Percentiles rank a stretch among this genome's conserved stretches.
These are phyloP conservation scores for Lamellibrachia luymesi DNA, from an alignment of 1,140 invertebrate genomes.

Conservation along the genomic window DNA sequence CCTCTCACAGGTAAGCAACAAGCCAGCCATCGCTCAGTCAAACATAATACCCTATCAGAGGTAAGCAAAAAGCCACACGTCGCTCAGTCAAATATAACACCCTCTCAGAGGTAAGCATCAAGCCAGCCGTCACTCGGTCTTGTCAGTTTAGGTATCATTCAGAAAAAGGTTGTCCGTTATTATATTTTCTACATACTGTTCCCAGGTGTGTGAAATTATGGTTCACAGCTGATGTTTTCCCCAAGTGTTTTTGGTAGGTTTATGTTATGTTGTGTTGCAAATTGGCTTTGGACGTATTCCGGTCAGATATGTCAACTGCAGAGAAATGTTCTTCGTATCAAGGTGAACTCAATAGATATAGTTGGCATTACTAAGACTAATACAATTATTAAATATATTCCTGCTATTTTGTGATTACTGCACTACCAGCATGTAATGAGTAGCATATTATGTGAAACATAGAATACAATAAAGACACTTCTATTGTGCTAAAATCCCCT, in stretches of 20 bases:
- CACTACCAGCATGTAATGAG: neutral
- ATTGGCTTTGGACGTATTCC: too few species aligned
- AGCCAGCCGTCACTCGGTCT: neutral
- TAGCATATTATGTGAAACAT: neutral
- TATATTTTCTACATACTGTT: neutral
- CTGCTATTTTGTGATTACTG: too few species aligned
- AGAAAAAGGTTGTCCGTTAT: neutral
- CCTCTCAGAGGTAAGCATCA: slow-evolving; percentile 76
- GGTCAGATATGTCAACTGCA: too few species aligned
- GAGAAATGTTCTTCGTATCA: too few species aligned
- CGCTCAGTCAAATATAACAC: slow-evolving; percentile 94
- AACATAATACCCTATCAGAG: too few species aligned
- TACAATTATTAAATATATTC: neutral
- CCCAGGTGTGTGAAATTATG: neutral
- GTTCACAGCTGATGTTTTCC: neutral
- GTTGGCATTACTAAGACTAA: neutral
- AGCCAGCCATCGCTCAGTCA: too few species aligned
- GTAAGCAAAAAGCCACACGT: slow-evolving; percentile 72
- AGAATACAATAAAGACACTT: neutral
- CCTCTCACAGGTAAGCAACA: too few species aligned
- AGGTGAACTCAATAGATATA: neutral
- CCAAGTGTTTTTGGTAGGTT: too few species aligned
- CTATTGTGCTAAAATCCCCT: too few species aligned
- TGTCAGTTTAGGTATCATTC: neutral
- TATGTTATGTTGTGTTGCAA: too few species aligned